Evolutionary conservation across 2,113 vertebrate species (phyloP), one percentile per base, ranked within the genome.

Genomic region (Drymodes brunneopygia): DNA sequence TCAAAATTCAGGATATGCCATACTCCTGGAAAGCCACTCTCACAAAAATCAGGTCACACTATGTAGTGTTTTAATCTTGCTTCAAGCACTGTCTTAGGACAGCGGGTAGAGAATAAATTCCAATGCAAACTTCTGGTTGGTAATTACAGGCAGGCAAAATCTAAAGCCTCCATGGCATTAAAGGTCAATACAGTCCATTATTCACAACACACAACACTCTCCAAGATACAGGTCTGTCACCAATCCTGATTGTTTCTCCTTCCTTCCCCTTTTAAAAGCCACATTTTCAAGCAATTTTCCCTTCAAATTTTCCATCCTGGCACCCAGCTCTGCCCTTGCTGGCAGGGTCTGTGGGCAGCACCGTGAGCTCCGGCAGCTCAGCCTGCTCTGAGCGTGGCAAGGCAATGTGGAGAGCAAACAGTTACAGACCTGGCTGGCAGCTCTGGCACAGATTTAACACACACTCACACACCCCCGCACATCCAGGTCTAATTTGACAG

Each of bases 401-500:
- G 45, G 81, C 86, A 38, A 8, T 0, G 25, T 2, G 48, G 88
- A 78, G 54, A 93, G 69, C 16, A 74, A 93, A 88, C 3, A 2
- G 67, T n/a, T 60, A 21, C 79, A 61, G 65, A 62, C 12, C 60
- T 53, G 88, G 85, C 88, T 64, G 79, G 86, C 82, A 95, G 91
- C 85, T 90, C 2, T 92, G 92, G 92, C 92, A 81, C 82, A 44
- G 42, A 11, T 7, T 24, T 28, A 73, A 51, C 82, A 31, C 85
- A 60, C 2, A 1, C 51, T 70, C 15, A 0, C 21, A 54, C 90
- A 70, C 54, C 54, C 86, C 75, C 58, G 6, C 88, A 78, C 67
- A 78, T 3, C 48, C 75, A 83, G 35, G 47, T 51, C 75, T 74
- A 6, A 69, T 92, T 64, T 92, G 95, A 95, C 95, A 94, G 93